Evolutionary conservation across 1,140 invertebrate genomes (phyloP).

Genomic region (Aphis craccivora): DNA sequence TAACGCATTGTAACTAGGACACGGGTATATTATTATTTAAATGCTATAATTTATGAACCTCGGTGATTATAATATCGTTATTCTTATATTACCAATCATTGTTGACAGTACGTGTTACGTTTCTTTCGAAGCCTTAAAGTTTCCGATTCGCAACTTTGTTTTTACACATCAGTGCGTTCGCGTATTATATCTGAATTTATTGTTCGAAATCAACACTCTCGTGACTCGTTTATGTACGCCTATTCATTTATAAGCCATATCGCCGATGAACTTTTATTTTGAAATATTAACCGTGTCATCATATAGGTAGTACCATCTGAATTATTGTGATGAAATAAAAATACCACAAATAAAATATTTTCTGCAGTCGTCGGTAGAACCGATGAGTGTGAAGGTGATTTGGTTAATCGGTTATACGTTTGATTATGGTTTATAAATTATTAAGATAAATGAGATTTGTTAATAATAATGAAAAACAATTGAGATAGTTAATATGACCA

Average conservation of each 20-base stretch:
- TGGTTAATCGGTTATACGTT: background rate
- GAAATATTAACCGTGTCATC: background rate
- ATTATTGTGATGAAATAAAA: background rate
- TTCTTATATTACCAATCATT: background rate
- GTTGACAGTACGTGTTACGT: background rate
- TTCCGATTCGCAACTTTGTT: background rate
- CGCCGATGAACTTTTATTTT: background rate
- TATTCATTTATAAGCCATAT: background rate
- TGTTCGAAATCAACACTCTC: background rate
- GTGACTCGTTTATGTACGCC: background rate
- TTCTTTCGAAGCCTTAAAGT: slow-evolving; percentile 1
- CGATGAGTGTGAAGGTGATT: background rate
- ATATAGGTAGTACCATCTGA: background rate
- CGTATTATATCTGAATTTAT: background rate
- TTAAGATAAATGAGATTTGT: background rate
- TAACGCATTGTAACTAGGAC: background rate
- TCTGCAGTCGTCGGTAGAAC: background rate
- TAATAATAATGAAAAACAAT: background rate
- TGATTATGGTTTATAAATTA: background rate
- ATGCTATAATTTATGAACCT: background rate
- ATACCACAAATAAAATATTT: background rate
- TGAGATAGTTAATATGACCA: background rate
- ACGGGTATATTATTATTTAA: background rate
- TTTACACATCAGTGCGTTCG: background rate
- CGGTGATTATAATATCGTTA: background rate